phyloP scores from a whole-genome alignment of 2,888 invertebrate species.

The Mycalesis mineus region DNA sequence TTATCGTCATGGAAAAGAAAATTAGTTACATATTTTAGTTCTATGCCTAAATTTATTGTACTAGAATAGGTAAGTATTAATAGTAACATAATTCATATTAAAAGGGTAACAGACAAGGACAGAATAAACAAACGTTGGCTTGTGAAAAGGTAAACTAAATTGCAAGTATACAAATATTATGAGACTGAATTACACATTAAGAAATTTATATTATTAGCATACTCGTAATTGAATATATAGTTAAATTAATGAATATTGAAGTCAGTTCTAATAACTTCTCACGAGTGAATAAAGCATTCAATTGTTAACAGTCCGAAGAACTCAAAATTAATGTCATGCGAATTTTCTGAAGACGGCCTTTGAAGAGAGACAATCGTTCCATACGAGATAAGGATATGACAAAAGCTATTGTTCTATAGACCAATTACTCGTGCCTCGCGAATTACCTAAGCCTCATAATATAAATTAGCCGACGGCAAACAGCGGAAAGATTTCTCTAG shows the following conservation, averaged over 20 bases:
- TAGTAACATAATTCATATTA: too few species aligned
- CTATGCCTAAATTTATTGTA: too few species aligned
- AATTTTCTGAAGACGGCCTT: slow-evolving; percentile 61
- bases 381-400: slow-evolving; percentile 74
- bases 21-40: too few species aligned
- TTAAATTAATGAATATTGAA: not conserved
- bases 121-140: too few species aligned
- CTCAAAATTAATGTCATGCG: slow-evolving; percentile 50
- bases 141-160: too few species aligned
- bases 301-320: slow-evolving; percentile 22
- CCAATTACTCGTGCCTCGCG: slow-evolving; percentile 76
- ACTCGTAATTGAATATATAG: too few species aligned
- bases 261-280: not conserved
- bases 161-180: too few species aligned
- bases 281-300: slow-evolving; percentile 18
- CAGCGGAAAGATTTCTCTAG: slow-evolving; percentile 79
- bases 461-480: slow-evolving; percentile 77
- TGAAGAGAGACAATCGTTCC: slow-evolving; percentile 66
- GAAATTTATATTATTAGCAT: too few species aligned
- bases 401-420: slow-evolving; percentile 77
- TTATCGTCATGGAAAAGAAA: too few species aligned
- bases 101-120: too few species aligned
- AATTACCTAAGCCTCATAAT: slow-evolving; percentile 78
- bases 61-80: too few species aligned
- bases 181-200: too few species aligned